These are phyloP conservation scores for Oncopeltus fasciatus DNA, from an alignment of 1,140 invertebrate species.

Conservation along the genomic window DNA sequence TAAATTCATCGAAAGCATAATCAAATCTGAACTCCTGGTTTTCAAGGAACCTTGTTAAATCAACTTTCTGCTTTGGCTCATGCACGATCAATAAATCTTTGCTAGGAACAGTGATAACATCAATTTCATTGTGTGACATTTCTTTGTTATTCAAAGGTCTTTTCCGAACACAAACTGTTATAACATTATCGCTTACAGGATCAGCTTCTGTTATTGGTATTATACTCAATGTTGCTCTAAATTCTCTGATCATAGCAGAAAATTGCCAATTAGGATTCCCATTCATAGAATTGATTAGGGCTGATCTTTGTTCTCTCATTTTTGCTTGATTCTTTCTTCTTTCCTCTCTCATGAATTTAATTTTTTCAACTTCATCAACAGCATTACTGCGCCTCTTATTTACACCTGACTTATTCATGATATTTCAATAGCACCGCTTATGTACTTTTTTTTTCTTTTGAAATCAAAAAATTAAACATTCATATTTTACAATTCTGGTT, in stretches of 20 bases:
- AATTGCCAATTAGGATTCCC: constrained; percentile 97
- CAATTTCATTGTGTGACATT: constrained; percentile 67
- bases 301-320: constrained; percentile 78
- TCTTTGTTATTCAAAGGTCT: constrained; percentile 91
- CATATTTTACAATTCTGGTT: too few species aligned
- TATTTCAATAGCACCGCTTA: too few species aligned
- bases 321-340: constrained; percentile 81
- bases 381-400: constrained; percentile 55
- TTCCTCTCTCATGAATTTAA: constrained; percentile 95
- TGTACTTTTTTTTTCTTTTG: too few species aligned
- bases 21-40: constrained; percentile 97
- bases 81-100: constrained; percentile 93
- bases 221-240: constrained; percentile 75
- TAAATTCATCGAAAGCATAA: constrained; percentile 95
- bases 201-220: constrained; percentile 74
- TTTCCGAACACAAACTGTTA: constrained; percentile 95
- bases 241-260: constrained; percentile 85
- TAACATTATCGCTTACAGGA: constrained; percentile 85
- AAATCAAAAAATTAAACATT: too few species aligned
- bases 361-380: constrained; percentile 88
- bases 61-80: constrained; percentile 94
- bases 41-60: constrained; percentile 95
- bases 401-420: too few species aligned
- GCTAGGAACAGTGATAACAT: constrained; percentile 91
- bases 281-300: constrained; percentile 78